Conservation (phyloP, 2,113 vertebrate species). For the Callorhinus ursinus region DNA sequence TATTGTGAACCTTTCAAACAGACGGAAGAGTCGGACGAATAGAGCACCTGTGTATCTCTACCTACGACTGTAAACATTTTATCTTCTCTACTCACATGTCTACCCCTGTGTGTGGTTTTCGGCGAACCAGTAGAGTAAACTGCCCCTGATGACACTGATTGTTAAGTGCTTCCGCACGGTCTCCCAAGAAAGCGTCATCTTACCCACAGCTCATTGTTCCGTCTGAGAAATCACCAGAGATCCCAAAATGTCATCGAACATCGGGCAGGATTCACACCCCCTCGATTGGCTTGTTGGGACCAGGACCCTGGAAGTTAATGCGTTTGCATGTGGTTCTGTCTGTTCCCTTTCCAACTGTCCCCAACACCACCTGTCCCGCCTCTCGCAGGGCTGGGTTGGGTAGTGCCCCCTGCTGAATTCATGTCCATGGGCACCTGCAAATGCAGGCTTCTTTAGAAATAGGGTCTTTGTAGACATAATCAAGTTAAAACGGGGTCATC, state of each 20-base stretch:
- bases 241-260: rapidly evolving
- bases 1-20: neutral
- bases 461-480: neutral
- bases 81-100: neutral
- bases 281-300: neutral
- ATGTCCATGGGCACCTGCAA: neutral
- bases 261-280: neutral
- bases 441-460: neutral
- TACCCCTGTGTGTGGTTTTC: neutral
- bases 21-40: too few species aligned
- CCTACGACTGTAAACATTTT: neutral
- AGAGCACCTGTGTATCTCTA: rapidly evolving
- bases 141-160: too few species aligned
- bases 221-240: rapidly evolving
- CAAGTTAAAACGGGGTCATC: neutral
- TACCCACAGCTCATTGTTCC: neutral
- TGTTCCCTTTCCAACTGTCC: neutral
- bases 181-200: neutral
- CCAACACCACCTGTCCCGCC: rapidly evolving
- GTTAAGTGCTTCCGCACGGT: neutral
- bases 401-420: neutral
- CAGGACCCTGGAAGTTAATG: neutral
- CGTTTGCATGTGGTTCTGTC: neutral
- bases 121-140: neutral
- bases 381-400: neutral